Percentiles rank a stretch among this genome's conserved stretches.
These are phyloP conservation scores for Prionace glauca DNA, from an alignment of 2,797 vertebrate species.

Conservation along the genomic window DNA sequence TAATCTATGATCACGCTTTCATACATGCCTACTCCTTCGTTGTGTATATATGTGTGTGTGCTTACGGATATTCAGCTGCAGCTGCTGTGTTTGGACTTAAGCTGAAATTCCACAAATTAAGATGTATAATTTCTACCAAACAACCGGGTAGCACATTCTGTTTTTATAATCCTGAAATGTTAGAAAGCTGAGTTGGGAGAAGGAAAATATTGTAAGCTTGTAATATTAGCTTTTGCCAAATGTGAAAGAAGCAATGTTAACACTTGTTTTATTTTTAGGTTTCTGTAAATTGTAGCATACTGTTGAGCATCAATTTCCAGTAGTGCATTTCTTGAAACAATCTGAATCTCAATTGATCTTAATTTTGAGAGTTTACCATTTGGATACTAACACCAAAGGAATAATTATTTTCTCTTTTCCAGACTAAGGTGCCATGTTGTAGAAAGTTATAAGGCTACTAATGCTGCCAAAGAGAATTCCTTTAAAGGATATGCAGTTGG, in stretches of 20 bases:
- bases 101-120: not conserved
- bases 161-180: not conserved
- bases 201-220: not conserved
- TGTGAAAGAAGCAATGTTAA: not conserved
- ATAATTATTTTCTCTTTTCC: conserved; percentile 45
- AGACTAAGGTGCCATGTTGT: conserved; percentile 86
- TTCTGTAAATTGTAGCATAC: not conserved
- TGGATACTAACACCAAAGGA: not conserved
- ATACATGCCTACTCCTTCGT: not conserved
- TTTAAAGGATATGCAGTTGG: conserved; percentile 42
- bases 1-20: not conserved
- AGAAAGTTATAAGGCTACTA: conserved; percentile 67
- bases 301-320: not conserved
- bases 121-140: not conserved
- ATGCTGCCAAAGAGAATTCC: conserved; percentile 57
- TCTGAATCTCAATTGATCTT: not conserved
- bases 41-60: not conserved
- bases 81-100: not conserved
- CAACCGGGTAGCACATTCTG: not conserved
- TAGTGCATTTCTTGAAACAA: not conserved
- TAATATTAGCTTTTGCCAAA: not conserved
- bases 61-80: not conserved
- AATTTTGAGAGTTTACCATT: not conserved
- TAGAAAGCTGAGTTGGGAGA: not conserved
- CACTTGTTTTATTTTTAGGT: not conserved